Percentiles rank a stretch among this genome's conserved stretches.
These are phyloP conservation scores for Peromyscus eremicus DNA, from an alignment of 2,797 vertebrate genomes.

Conservation along the genomic window DNA sequence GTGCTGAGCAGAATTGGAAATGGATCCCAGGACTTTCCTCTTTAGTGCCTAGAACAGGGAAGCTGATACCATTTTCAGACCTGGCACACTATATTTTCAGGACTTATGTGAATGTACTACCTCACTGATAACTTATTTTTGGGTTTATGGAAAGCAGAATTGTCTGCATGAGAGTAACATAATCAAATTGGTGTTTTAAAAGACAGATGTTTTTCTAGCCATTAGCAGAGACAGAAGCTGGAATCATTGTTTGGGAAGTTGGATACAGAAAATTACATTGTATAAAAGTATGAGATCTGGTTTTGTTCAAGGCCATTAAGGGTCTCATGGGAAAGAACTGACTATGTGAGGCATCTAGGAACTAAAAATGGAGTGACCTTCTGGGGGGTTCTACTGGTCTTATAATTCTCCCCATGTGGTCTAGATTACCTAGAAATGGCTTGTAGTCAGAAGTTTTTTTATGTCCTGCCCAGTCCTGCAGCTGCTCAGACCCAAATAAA, in stretches of 20 bases:
- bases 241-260: not conserved
- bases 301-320: not conserved
- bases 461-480: too few relatives aligned
- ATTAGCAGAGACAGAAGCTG: not conserved
- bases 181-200: not conserved
- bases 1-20: not conserved
- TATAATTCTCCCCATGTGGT: too few relatives aligned
- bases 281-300: not conserved
- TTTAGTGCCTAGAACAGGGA: not conserved
- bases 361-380: not conserved
- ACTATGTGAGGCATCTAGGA: not conserved
- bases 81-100: not conserved
- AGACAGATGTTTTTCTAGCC: not conserved
- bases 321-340: accelerated
- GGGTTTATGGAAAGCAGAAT: not conserved
- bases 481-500: too few relatives aligned
- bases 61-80: not conserved
- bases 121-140: not conserved
- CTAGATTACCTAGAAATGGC: not conserved
- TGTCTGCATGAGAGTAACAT: not conserved
- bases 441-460: too few relatives aligned
- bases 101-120: not conserved
- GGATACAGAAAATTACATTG: too few relatives aligned
- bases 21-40: not conserved
- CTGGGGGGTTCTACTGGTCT: not conserved